Conservation (phyloP, 2,888 invertebrate species). For the Drosophila subquinaria region DNA sequence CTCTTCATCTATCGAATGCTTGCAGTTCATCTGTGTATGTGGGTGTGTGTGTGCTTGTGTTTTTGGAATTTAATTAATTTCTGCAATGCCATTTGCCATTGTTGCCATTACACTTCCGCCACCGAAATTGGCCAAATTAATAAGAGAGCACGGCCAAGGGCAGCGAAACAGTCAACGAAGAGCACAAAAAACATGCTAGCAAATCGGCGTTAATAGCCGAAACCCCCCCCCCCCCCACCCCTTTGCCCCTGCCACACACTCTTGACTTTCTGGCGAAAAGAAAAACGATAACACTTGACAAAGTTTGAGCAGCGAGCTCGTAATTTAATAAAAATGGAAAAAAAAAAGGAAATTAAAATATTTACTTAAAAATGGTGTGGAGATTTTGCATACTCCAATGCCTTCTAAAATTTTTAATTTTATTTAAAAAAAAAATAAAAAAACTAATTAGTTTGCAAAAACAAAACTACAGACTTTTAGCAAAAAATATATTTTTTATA, state of each 20-base stretch:
- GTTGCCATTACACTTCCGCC: slow-evolving; percentile 61
- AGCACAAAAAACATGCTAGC: slow-evolving; percentile 42
- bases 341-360: slow-evolving; percentile 2
- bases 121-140: slow-evolving; percentile 71
- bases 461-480: no score
- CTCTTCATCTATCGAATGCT: slow-evolving; percentile 16
- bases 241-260: not conserved
- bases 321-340: slow-evolving; percentile 47
- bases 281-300: slow-evolving; percentile 46
- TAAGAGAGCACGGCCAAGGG: slow-evolving; percentile 58
- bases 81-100: slow-evolving; percentile 52
- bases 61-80: slow-evolving; percentile 69
- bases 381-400: not conserved
- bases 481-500: no score
- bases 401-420: no score
- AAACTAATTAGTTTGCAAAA: no score
- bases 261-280: not conserved
- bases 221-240: no score
- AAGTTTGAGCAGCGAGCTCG: slow-evolving; percentile 46
- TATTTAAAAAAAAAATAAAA: no score
- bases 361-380: not conserved
- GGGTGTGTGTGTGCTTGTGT: slow-evolving; percentile 21
- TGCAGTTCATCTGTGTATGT: slow-evolving; percentile 1
- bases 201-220: slow-evolving; percentile 67
- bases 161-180: slow-evolving; percentile 31